phyloP scores from a whole-genome alignment of 2,888 invertebrate species.

The Tineola bisselliella region DNA sequence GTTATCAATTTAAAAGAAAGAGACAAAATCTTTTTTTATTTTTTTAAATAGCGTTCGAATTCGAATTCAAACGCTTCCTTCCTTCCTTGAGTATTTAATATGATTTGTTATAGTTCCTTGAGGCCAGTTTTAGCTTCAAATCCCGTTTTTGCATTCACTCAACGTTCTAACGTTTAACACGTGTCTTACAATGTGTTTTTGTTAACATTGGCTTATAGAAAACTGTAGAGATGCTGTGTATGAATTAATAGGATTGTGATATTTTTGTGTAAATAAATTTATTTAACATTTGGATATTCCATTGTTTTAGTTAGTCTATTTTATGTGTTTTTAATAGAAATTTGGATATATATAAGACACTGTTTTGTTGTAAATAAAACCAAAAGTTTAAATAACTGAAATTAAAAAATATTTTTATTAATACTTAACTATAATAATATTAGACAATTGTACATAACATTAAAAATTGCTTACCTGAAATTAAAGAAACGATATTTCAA shows the following conservation, averaged over 20 bases:
- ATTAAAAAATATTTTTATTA: no score
- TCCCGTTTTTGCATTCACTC: constrained; percentile 49
- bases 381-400: no score
- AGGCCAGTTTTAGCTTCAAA: constrained; percentile 22
- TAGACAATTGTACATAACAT: no score
- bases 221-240: neutral
- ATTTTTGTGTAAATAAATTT: no score
- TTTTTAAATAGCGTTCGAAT: no score
- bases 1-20: no score
- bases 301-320: neutral
- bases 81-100: neutral
- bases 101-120: neutral
- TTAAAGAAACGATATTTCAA: no score
- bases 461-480: no score
- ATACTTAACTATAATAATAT: no score
- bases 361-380: neutral
- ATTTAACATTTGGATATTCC: neutral
- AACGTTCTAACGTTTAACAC: constrained; percentile 52
- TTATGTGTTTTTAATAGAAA: neutral
- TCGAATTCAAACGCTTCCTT: no score
- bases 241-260: no score
- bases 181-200: constrained; percentile 65
- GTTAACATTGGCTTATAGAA: constrained; percentile 23
- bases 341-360: neutral
- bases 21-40: no score